phyloP scores from a whole-genome alignment of 2,797 vertebrate genomes.

The Discoglossus pictus region DNA sequence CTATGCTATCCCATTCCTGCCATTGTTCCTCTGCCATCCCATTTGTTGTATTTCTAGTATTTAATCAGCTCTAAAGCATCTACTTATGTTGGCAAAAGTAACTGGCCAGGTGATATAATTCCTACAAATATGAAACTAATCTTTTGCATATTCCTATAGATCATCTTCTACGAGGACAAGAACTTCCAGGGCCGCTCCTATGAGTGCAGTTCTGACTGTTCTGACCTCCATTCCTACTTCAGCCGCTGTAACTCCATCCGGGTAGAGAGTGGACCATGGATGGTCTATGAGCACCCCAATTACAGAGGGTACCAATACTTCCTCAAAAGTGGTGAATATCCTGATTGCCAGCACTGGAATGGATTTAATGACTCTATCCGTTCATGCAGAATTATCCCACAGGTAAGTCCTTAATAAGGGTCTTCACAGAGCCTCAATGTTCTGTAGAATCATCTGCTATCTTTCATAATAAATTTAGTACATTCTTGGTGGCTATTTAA shows the following conservation, averaged over 20 bases:
- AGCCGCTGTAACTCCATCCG: constrained; percentile 12
- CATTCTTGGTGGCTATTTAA: too few relatives aligned
- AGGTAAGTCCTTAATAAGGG: neutral
- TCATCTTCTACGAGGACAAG: constrained; percentile 15
- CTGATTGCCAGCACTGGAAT: constrained; percentile 12
- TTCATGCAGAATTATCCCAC: constrained; percentile 3
- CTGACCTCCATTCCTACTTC: constrained; percentile 6
- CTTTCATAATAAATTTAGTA: too few relatives aligned
- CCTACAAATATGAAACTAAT: constrained; percentile 1
- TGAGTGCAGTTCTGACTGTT: constrained; percentile 13
- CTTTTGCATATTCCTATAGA: neutral
- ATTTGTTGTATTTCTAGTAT: too few relatives aligned
- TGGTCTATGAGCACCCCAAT: constrained; percentile 17
- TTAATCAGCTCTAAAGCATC: too few relatives aligned
- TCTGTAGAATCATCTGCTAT: too few relatives aligned
- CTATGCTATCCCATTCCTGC: too few relatives aligned
- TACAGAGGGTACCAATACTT: constrained; percentile 16
- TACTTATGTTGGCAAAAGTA: too few relatives aligned
- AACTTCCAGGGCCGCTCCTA: constrained; percentile 22
- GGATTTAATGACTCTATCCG: constrained; percentile 9
- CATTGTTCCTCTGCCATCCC: too few relatives aligned
- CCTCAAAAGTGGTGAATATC: constrained; percentile 7
- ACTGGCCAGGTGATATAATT: too few relatives aligned
- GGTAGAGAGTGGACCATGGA: constrained; percentile 16
- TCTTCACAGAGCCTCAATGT: too few relatives aligned